Conservation (phyloP, 2,888 invertebrate genomes). For the Lagria hirta region DNA sequence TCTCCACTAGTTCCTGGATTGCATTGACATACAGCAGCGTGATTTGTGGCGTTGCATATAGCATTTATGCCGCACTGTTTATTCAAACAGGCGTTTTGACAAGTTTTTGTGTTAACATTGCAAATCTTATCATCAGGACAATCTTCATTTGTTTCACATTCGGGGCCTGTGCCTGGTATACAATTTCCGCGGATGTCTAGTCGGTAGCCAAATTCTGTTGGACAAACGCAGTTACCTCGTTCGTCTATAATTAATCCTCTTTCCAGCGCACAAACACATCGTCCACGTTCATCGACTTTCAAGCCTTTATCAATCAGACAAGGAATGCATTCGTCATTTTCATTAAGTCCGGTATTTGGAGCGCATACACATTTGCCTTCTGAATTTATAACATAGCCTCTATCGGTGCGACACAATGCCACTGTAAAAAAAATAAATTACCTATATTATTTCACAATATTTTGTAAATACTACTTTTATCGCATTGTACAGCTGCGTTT, state of each 20-base stretch:
- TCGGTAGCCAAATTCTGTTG: conserved; percentile 67
- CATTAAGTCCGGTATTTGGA: conserved; percentile 73
- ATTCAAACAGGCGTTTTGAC: conserved; percentile 76
- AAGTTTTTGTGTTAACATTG: conserved; percentile 67
- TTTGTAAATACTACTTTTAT: conserved; percentile 62
- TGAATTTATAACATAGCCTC: conserved; percentile 66
- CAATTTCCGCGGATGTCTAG: conserved; percentile 65
- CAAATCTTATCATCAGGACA: conserved; percentile 79
- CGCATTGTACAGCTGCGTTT: conserved; percentile 82
- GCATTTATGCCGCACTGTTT: conserved; percentile 77
- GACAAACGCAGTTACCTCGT: conserved; percentile 74
- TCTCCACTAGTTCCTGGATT: conserved; percentile 76
- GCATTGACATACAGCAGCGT: conserved; percentile 76
- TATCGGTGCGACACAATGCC: conserved; percentile 65
- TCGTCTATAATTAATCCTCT: conserved; percentile 78
- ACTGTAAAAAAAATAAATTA: conserved; percentile 51
- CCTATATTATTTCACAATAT: conserved; percentile 7
- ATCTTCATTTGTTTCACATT: conserved; percentile 71
- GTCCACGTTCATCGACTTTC: conserved; percentile 73
- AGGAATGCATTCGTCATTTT: conserved; percentile 74
- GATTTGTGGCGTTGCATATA: conserved; percentile 74
- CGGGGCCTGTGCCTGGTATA: conserved; percentile 55
- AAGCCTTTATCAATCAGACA: conserved; percentile 73
- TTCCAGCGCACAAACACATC: conserved; percentile 79
- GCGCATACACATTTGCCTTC: conserved; percentile 74